A percentile compares a stretch with the other conserved stretches of the same genome.
Evolutionary conservation across 2,888 invertebrate genomes (phyloP).

Genomic region (Scelioninae gen. 1): DNA sequence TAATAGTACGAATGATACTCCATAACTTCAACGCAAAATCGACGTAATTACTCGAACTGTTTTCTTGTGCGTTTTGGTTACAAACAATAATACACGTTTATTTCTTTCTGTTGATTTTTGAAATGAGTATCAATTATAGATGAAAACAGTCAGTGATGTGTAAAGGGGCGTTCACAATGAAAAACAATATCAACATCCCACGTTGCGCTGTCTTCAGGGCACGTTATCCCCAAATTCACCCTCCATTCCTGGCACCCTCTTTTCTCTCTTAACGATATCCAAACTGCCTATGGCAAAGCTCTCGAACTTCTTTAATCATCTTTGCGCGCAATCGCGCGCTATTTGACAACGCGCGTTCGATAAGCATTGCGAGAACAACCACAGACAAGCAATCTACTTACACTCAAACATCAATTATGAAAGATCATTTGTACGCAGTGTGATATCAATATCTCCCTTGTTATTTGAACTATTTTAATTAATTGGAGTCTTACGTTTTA

Average conservation of each 20-base stretch:
- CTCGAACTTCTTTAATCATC: constrained; percentile 58
- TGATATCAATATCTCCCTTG: constrained; percentile 26
- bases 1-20: too few species aligned
- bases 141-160: too few species aligned
- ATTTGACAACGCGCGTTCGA: constrained; percentile 36
- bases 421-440: constrained; percentile 14
- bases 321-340: constrained; percentile 38
- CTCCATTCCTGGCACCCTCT: constrained; percentile 36
- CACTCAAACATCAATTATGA: constrained; percentile 28
- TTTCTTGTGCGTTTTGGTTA: too few species aligned
- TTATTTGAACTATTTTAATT: constrained; percentile 36
- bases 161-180: constrained; percentile 16
- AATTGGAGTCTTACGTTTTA: constrained; percentile 11
- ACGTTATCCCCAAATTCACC: constrained; percentile 54
- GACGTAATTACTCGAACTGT: too few species aligned
- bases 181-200: constrained; percentile 55
- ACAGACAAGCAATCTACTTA: constrained; percentile 10
- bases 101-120: too few species aligned
- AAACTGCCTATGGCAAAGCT: constrained; percentile 59
- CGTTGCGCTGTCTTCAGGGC: constrained; percentile 57
- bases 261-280: constrained; percentile 63
- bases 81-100: too few species aligned
- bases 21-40: too few species aligned
- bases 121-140: too few species aligned
- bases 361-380: constrained; percentile 42